A percentile compares a stretch with the other conserved stretches of the same genome.
Evolutionary conservation across 2,797 vertebrate genomes (phyloP).

Genomic region (Sebastes miniatus): DNA sequence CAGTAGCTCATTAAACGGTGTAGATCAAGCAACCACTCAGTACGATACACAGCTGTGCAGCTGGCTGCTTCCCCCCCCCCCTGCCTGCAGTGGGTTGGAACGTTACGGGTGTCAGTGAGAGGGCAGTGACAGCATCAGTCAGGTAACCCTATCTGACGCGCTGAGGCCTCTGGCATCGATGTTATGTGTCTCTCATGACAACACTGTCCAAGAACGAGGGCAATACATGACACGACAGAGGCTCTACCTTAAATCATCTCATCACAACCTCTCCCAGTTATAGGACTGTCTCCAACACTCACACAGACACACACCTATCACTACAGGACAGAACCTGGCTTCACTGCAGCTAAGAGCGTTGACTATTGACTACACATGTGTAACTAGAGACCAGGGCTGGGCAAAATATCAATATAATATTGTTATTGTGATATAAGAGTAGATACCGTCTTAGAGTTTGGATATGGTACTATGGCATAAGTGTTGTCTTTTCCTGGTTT

Average conservation of each 20-base stretch:
- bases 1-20: slow-evolving; percentile 9
- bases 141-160: slow-evolving; percentile 51
- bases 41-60: not conserved
- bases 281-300: not conserved
- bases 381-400: too few relatives aligned
- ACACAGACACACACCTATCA: not conserved
- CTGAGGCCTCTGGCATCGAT: slow-evolving; percentile 29
- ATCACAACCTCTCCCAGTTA: not conserved
- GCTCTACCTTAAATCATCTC: slow-evolving; percentile 51
- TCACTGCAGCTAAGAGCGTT: not conserved
- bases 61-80: not conserved
- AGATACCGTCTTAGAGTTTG: too few relatives aligned
- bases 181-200: slow-evolving; percentile 63
- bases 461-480: too few relatives aligned
- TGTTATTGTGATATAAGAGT: too few relatives aligned
- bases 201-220: slow-evolving; percentile 49
- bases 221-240: slow-evolving; percentile 36
- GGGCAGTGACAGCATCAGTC: slow-evolving; percentile 21
- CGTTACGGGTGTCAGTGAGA: slow-evolving; percentile 20
- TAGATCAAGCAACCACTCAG: not conserved
- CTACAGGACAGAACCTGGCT: not conserved
- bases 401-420: too few relatives aligned
- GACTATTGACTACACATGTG: not conserved
- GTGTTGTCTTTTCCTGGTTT: too few relatives aligned
- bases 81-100: not conserved